Conservation (phyloP, 2,113 vertebrate genomes). For the Hymenochirus boettgeri region DNA sequence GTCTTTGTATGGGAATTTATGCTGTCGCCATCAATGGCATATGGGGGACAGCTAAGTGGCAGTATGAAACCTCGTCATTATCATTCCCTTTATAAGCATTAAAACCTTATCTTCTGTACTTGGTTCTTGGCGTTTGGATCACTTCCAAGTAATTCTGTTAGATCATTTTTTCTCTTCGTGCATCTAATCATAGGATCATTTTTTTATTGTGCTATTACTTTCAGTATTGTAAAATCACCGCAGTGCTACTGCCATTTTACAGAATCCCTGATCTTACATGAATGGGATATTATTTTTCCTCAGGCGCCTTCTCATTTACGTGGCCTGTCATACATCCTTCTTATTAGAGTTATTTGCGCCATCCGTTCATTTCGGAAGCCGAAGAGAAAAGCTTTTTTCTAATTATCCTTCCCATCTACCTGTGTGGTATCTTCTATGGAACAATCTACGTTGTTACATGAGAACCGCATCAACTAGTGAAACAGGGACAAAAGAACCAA, state of each 20-base stretch:
- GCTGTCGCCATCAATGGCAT: constrained; percentile 10
- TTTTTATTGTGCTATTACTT: constrained; percentile 16
- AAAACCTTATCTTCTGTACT: background rate
- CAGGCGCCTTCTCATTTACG: background rate
- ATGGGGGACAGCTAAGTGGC: constrained; percentile 20
- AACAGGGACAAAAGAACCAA: constrained; percentile 16
- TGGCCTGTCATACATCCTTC: background rate
- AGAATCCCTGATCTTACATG: background rate
- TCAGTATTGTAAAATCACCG: constrained; percentile 11
- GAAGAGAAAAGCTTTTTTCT: constrained; percentile 17
- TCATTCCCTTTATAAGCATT: background rate
- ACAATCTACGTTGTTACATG: constrained; percentile 6
- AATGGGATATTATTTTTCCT: constrained; percentile 3
- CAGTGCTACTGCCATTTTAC: background rate
- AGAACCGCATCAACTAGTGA: constrained; percentile 13
- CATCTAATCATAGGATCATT: constrained; percentile 3
- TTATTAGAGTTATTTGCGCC: background rate
- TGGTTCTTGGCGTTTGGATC: background rate
- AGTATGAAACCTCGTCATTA: constrained; percentile 9
- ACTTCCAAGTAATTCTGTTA: background rate
- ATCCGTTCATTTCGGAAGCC: background rate
- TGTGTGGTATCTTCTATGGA: constrained; percentile 7
- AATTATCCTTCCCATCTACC: constrained; percentile 37
- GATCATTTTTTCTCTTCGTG: background rate
- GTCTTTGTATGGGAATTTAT: constrained; percentile 6